Evolutionary conservation across 2,113 vertebrate genomes (phyloP), one percentile per base, ranked within the genome.

Genomic region (Gavialis gangeticus): DNA sequence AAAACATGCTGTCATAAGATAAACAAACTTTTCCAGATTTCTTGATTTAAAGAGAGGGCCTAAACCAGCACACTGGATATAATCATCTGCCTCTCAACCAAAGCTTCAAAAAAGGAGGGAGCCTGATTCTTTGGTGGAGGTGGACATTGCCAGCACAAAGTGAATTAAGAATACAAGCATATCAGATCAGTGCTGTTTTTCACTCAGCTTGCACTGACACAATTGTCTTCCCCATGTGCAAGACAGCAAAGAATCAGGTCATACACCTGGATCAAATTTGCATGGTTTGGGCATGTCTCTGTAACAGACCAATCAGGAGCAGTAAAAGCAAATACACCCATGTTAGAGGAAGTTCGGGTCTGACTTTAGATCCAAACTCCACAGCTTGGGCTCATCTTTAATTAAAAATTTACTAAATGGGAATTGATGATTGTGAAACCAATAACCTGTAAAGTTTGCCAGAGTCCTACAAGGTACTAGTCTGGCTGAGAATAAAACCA

Each of bases 341-440:
- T 7, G 0, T 0, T 82, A 55, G 73, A 28, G 1, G 91, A 96
- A 93, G 94, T 94, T 30, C 92, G 75, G 2, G 6, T 21, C n/a
- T 0, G 1, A 55, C 30, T 21, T 12, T 19, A 28, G 80, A 85
- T 84, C 55, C 60, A 5, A 0, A 27, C 30, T 37, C 60, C 37
- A 7, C 19, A 0, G 0, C 13, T 56, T 34, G 79, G 34, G n/a
- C 4, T 12, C 16, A 54, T 17, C 30, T 28, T 25, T 64, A 4
- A 1, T 77, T 56, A 81, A 19, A 57, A 2, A 60, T 24, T 34
- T 58, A 91, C 66, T 2, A 6, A n/a, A 55, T 69, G 76, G 46
- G 79, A 94, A 76, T 6, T 15, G 55, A 55, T 57, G 67, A 81
- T 54, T 13, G 28, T 75, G 84, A 92, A 87, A 87, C 67, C 22